Evolutionary conservation across 2,797 vertebrate genomes (phyloP).

Genomic region (Eurystomus glaucurus): DNA sequence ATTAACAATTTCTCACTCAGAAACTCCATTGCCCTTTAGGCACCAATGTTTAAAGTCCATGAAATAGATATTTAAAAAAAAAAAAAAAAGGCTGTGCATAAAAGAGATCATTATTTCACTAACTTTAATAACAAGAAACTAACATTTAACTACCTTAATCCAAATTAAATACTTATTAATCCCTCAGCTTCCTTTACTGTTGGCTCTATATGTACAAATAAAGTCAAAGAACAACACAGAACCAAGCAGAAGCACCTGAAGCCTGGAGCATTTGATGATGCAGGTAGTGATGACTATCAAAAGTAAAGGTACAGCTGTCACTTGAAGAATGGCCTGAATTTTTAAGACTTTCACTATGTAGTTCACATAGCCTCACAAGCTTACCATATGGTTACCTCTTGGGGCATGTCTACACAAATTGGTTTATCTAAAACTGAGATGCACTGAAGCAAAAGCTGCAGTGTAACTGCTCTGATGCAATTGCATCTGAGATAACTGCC

Average conservation of each 20-base stretch:
- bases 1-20: not conserved
- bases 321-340: conserved; percentile 12
- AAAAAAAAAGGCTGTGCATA: not conserved
- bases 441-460: conserved; percentile 59
- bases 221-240: not conserved
- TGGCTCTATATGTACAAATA: not conserved
- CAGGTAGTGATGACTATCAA: conserved; percentile 28
- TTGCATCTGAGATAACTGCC: conserved; percentile 49
- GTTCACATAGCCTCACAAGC: conserved; percentile 12
- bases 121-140: not conserved
- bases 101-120: not conserved
- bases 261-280: conserved; percentile 1
- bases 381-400: conserved; percentile 69
- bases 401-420: conserved; percentile 51
- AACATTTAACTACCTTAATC: not conserved
- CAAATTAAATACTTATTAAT: not conserved
- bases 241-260: not conserved
- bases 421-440: conserved; percentile 42
- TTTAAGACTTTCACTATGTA: not conserved
- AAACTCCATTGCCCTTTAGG: not conserved
- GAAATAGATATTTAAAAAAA: not conserved
- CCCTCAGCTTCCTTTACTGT: not conserved
- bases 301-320: conserved; percentile 53
- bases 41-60: not conserved
- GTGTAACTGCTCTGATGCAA: conserved; percentile 60